These are phyloP conservation scores for Tetramorium parvispinum DNA, from an alignment of 1,140 invertebrate species.

Conservation along the genomic window DNA sequence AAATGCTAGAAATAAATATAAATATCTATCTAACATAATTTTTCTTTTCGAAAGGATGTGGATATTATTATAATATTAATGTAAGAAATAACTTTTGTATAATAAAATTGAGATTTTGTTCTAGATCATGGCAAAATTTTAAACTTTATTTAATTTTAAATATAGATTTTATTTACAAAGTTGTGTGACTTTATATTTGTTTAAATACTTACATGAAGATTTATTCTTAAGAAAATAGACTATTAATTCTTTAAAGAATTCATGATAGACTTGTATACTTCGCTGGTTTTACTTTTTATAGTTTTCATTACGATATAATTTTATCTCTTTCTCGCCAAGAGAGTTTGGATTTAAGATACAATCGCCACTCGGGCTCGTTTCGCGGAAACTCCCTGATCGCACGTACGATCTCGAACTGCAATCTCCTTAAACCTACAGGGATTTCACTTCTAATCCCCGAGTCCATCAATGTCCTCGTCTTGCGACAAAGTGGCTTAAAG, in stretches of 20 bases:
- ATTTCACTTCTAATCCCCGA: conserved; percentile 37
- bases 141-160: not conserved
- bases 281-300: not conserved
- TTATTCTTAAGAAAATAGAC: not conserved
- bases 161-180: not conserved
- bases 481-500: conserved; percentile 56
- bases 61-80: not conserved
- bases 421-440: conserved; percentile 53
- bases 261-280: not conserved
- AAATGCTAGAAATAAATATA: not conserved
- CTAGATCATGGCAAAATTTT: not conserved
- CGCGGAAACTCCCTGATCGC: conserved; percentile 23
- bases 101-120: not conserved
- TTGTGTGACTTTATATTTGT: too few species aligned
- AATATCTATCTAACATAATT: not conserved
- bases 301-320: not conserved
- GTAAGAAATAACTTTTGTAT: not conserved
- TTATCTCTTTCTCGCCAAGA: not conserved
- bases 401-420: conserved; percentile 57
- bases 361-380: conserved; percentile 4
- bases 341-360: conserved; percentile 13
- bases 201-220: too few species aligned
- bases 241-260: not conserved
- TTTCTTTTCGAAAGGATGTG: not conserved
- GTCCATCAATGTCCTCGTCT: conserved; percentile 53